Evolutionary conservation across 92 coral and sea anemone genomes (phyloP).

Genomic region (Heliopora coerulea): DNA sequence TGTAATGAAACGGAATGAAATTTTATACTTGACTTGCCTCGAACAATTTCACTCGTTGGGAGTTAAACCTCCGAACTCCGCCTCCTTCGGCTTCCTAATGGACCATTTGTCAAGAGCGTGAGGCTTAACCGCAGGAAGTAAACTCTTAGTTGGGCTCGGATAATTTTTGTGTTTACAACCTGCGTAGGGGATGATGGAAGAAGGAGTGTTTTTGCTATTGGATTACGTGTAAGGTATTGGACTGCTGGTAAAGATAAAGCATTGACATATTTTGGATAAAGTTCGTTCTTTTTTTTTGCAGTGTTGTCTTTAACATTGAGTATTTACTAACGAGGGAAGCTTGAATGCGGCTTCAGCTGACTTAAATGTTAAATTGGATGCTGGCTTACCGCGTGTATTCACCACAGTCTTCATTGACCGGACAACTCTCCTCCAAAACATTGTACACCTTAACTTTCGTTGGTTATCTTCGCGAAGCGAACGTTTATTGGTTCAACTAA

Average conservation of each 20-base stretch:
- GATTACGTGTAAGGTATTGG: neutral
- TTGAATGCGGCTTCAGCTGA: slow-evolving; percentile 16
- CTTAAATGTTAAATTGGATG: neutral
- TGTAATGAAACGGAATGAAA: slow-evolving; percentile 18
- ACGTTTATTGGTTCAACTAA: neutral
- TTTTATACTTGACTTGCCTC: slow-evolving; percentile 14
- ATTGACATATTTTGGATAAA: neutral
- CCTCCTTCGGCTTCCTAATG: slow-evolving; percentile 37
- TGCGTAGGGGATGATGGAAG: neutral
- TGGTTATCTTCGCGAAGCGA: neutral
- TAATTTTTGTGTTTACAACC: slow-evolving; percentile 7
- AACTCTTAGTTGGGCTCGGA: slow-evolving; percentile 23
- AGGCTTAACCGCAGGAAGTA: slow-evolving; percentile 24
- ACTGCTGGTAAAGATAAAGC: neutral
- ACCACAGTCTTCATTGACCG: neutral
- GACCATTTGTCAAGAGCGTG: slow-evolving; percentile 26
- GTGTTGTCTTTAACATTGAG: too few species aligned
- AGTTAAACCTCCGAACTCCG: neutral
- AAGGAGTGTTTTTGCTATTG: too few species aligned
- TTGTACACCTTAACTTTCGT: neutral
- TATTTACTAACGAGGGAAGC: neutral
- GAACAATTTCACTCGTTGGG: slow-evolving; percentile 14
- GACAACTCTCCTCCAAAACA: neutral
- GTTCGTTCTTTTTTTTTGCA: too few species aligned
- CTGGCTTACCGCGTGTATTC: neutral